Evolutionary conservation across 2,113 vertebrate genomes (phyloP), one percentile per base, ranked within the genome.

Genomic region (Charina bottae): DNA sequence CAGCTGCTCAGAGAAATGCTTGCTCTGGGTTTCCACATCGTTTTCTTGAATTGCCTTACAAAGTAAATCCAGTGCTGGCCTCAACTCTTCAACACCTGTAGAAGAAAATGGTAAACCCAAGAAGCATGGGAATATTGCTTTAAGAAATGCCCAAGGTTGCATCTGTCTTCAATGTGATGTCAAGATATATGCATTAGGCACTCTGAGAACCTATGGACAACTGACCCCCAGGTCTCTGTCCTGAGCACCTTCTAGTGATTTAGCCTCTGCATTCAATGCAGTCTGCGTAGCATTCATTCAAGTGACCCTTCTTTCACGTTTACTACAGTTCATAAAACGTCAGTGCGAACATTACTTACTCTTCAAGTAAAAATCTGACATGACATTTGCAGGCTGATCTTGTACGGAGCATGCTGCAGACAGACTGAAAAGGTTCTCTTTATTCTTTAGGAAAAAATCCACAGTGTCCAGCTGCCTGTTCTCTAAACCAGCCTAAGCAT

Each of bases 371-470:
- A 96, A 92, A 55, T 92, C 95, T 2, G 97, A 93, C 49, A 96
- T 55, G 0, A 84, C 87, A 0, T 58, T 78, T 1, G 95, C 4
- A 85, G 94, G n/a, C 5, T 95, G 97, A 26, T 97, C 97, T 2
- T 95, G 62, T 5, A 95, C 87, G 54, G 95, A 94, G 90, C 94
- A 94, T 56, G 94, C 42, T 21, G 97, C 90, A 37, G 95, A 60
- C 28, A 97, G 94, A 72, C 13, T 97, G 92, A 99, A 97, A 89
- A 99, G 91, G 60, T 98, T 98, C 95, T 98, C 98, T 95, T 99
- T 99, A 95, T 99, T 99, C 96, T 99, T 99, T 90, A 99, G 94
- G 95, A 99, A 99, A 83, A 99, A 98, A 78, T 99, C 98, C 17
- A 99, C 99, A 0, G 98, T 99, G 94, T 99, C 99, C 92, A 99